Evolutionary conservation across 2,888 invertebrate species (phyloP).

Genomic region (Monopis laevigella): DNA sequence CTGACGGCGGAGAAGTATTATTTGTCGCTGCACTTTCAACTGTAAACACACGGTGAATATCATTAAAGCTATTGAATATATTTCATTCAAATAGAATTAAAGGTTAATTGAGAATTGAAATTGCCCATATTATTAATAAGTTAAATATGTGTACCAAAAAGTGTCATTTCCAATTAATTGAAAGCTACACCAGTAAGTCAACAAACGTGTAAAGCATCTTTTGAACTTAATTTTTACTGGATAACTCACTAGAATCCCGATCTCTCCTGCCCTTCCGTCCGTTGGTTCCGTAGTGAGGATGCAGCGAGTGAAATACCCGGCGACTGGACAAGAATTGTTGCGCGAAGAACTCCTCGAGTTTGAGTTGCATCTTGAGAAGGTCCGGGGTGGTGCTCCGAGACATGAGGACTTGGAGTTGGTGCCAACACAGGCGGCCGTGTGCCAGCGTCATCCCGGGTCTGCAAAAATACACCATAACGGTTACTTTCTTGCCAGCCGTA

Average conservation of each 20-base stretch:
- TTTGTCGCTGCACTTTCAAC: neutral
- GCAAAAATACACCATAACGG: too few species aligned
- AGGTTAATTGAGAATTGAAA: too few species aligned
- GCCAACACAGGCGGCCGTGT: conserved; percentile 94
- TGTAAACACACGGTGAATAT: neutral
- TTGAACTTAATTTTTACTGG: neutral
- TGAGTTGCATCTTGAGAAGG: conserved; percentile 95
- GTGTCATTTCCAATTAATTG: too few species aligned
- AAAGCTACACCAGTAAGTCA: too few species aligned
- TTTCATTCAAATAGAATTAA: too few species aligned
- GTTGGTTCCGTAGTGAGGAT: conserved; percentile 36
- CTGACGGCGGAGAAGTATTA: conserved; percentile 27
- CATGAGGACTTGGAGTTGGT: conserved; percentile 95
- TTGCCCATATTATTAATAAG: too few species aligned
- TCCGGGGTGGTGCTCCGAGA: conserved; percentile 97
- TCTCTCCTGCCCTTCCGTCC: conserved; percentile 33
- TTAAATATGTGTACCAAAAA: too few species aligned
- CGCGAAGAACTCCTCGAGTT: conserved; percentile 96
- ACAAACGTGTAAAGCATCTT: too few species aligned
- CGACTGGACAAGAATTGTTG: conserved; percentile 97
- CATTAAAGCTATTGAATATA: too few species aligned
- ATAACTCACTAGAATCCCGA: conserved; percentile 21
- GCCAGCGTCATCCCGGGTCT: conserved; percentile 91
- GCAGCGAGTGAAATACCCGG: conserved; percentile 82
- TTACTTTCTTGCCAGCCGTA: too few species aligned